Percentiles rank a stretch among this genome's conserved stretches.
These are phyloP conservation scores for Salticus scenicus DNA, from an alignment of 2,888 invertebrate genomes.

Conservation along the genomic window DNA sequence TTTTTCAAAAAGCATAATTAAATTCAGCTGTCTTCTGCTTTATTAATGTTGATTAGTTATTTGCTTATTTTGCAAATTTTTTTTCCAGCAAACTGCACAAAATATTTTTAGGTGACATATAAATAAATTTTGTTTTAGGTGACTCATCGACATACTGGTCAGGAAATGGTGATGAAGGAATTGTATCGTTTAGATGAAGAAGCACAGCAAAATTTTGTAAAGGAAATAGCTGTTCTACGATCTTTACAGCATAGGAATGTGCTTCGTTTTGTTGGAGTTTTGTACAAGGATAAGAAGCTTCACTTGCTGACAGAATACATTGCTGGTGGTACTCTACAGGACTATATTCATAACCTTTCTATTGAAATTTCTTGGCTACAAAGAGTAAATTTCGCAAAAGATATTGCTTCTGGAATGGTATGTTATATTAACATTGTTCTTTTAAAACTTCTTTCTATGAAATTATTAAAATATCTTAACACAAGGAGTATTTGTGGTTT, in stretches of 20 bases:
- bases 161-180: slow-evolving; percentile 96
- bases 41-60: too few species aligned
- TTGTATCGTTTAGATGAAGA: slow-evolving; percentile 94
- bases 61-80: too few species aligned
- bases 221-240: slow-evolving; percentile 94
- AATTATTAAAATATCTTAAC: too few species aligned
- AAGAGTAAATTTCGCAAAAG: slow-evolving; percentile 89
- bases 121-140: too few species aligned
- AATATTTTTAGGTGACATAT: too few species aligned
- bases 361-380: slow-evolving; percentile 86
- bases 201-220: slow-evolving; percentile 93
- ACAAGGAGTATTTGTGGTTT: too few species aligned
- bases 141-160: slow-evolving; percentile 90
- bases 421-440: slow-evolving; percentile 6
- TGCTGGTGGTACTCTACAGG: slow-evolving; percentile 92
- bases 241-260: slow-evolving; percentile 93
- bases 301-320: slow-evolving; percentile 95
- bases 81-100: too few species aligned
- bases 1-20: too few species aligned
- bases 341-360: slow-evolving; percentile 85
- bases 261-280: slow-evolving; percentile 90
- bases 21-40: too few species aligned
- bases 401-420: slow-evolving; percentile 94
- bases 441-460: too few species aligned
- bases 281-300: slow-evolving; percentile 92